These are phyloP conservation scores for Manduca sexta DNA, from an alignment of 1,140 invertebrate genomes.

Conservation along the genomic window DNA sequence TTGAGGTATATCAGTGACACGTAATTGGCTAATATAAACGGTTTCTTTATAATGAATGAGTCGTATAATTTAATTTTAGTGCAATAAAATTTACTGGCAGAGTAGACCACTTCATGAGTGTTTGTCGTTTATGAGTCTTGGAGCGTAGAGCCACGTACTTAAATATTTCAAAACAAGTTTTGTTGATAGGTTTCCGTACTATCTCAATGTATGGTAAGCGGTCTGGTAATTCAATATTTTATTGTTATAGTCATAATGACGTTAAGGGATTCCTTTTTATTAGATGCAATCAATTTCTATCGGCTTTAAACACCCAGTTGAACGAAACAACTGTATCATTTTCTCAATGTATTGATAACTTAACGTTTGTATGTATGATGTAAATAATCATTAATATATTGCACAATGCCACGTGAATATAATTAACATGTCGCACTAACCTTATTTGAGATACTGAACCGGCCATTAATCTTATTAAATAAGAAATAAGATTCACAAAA, in stretches of 20 bases:
- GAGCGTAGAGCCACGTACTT: slow-evolving; percentile 15
- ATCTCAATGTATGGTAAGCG: slow-evolving; percentile 17
- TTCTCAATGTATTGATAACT: too few species aligned
- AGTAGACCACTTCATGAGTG: slow-evolving; percentile 7
- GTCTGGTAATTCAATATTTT: slow-evolving; percentile 14
- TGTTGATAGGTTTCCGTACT: slow-evolving; percentile 25
- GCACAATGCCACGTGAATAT: too few species aligned
- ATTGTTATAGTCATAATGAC: slow-evolving; percentile 6
- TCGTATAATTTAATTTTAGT: slow-evolving; percentile 8
- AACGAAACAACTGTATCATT: too few species aligned
- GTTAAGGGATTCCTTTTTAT: background rate
- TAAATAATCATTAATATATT: too few species aligned
- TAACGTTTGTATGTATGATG: too few species aligned
- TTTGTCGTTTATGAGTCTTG: slow-evolving; percentile 12
- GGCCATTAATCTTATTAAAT: slow-evolving; percentile 25
- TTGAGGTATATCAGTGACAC: background rate
- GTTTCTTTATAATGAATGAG: slow-evolving; percentile 1
- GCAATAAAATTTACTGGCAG: slow-evolving; percentile 9
- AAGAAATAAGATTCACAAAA: slow-evolving; percentile 35
- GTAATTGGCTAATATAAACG: background rate
- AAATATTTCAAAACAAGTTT: slow-evolving; percentile 29
- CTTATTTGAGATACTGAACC: too few species aligned
- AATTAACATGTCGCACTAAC: too few species aligned
- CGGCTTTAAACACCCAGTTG: too few species aligned
- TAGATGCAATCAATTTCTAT: background rate